A percentile compares a stretch with the other conserved stretches of the same genome.
phyloP scores from a whole-genome alignment of 1,140 invertebrate species.

The Diplogasteroides magnus region DNA sequence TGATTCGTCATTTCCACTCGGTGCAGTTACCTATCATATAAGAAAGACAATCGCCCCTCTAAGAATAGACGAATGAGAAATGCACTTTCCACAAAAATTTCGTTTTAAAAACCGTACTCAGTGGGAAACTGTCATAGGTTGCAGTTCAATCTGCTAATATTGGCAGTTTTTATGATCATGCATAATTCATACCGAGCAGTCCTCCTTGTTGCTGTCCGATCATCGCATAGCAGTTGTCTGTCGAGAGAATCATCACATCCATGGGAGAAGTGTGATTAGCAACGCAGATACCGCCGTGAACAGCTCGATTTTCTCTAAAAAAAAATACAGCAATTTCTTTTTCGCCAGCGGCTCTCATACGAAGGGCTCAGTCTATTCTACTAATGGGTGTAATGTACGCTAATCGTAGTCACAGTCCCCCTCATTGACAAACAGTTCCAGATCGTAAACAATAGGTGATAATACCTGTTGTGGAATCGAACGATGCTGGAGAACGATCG shows the following conservation, averaged over 20 bases:
- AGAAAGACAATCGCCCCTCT: too few species aligned
- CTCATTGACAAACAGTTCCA: background rate
- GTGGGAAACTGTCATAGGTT: too few species aligned
- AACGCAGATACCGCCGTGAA: constrained; percentile 73
- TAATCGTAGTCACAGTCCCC: too few species aligned
- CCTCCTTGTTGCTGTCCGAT: constrained; percentile 93
- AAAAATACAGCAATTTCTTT: background rate
- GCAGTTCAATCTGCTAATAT: too few species aligned
- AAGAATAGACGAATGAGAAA: too few species aligned
- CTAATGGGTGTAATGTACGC: too few species aligned
- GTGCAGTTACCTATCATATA: too few species aligned
- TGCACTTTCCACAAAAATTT: too few species aligned
- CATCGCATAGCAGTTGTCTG: constrained; percentile 95
- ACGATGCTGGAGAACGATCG: constrained; percentile 45
- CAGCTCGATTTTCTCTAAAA: constrained; percentile 40
- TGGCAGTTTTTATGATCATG: too few species aligned
- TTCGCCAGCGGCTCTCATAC: background rate
- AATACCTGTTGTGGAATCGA: constrained; percentile 41
- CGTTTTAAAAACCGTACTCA: too few species aligned
- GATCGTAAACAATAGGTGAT: constrained; percentile 9
- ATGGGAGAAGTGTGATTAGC: constrained; percentile 99
- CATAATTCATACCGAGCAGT: constrained; percentile 82
- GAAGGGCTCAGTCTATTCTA: background rate
- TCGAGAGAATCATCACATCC: constrained; percentile 90
- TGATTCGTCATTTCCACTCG: too few species aligned